Evolutionary conservation across 2,797 vertebrate species (phyloP).

Genomic region (Diplodus puntazzo): DNA sequence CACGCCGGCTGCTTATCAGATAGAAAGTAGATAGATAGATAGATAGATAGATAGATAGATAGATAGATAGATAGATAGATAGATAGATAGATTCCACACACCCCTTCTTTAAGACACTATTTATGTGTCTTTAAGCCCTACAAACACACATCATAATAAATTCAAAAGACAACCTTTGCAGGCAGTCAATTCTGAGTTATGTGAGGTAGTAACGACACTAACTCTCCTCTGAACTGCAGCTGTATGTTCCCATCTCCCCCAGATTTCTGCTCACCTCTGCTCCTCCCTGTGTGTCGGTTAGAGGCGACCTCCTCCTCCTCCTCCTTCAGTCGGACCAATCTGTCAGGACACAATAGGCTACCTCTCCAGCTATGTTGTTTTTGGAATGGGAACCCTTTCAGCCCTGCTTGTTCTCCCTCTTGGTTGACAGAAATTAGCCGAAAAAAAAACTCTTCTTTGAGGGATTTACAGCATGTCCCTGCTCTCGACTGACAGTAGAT

Average conservation of each 20-base stretch:
- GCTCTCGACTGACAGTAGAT: slow-evolving; percentile 78
- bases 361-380: slow-evolving; percentile 89
- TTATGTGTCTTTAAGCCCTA: slow-evolving; percentile 28
- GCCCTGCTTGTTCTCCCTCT: slow-evolving; percentile 87
- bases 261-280: slow-evolving; percentile 86
- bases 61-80: slow-evolving; percentile 34
- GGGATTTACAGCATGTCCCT: slow-evolving; percentile 84
- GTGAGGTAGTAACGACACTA: slow-evolving; percentile 80
- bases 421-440: slow-evolving; percentile 90
- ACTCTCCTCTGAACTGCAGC: slow-evolving; percentile 84
- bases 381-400: slow-evolving; percentile 87
- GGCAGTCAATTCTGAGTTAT: slow-evolving; percentile 66
- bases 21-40: slow-evolving; percentile 24
- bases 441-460: slow-evolving; percentile 82
- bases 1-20: slow-evolving; percentile 42
- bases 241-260: slow-evolving; percentile 89
- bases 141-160: slow-evolving; percentile 28
- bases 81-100: slow-evolving; percentile 20
- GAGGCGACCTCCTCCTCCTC: slow-evolving; percentile 84
- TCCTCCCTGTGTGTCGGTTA: slow-evolving; percentile 87
- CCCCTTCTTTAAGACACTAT: slow-evolving; percentile 16
- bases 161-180: slow-evolving; percentile 52
- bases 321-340: slow-evolving; percentile 82
- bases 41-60: slow-evolving; percentile 45
- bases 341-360: slow-evolving; percentile 88